Percentiles rank a stretch among this genome's conserved stretches.
Evolutionary conservation across 1,140 invertebrate genomes (phyloP).

Genomic region (Anoplolepis gracilipes): DNA sequence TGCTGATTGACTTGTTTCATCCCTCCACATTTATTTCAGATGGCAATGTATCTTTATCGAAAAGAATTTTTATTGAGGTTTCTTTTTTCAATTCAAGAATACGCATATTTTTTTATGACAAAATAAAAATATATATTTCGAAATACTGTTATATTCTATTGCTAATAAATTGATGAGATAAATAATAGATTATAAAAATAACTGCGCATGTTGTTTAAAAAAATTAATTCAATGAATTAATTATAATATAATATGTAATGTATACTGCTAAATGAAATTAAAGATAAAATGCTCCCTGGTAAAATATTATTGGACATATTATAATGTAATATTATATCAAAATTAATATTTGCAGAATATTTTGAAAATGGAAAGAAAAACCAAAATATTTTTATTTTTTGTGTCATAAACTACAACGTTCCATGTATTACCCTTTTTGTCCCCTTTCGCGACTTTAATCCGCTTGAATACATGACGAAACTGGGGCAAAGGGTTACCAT

Average conservation of each 20-base stretch:
- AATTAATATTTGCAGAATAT: neutral
- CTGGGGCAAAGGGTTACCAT: conserved; percentile 69
- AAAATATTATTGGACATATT: neutral
- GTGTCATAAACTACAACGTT: conserved; percentile 7
- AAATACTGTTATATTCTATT: neutral
- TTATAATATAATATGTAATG: too few relatives aligned
- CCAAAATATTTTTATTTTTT: conserved; percentile 1
- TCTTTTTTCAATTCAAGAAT: neutral
- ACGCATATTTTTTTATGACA: neutral
- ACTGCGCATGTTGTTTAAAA: too few relatives aligned
- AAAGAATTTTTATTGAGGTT: conserved; percentile 33
- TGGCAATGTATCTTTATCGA: conserved; percentile 58
- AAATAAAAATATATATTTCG: neutral
- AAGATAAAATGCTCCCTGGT: neutral
- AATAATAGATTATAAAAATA: too few relatives aligned
- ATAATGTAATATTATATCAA: neutral
- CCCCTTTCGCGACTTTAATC: conserved; percentile 53
- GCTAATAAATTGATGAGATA: neutral
- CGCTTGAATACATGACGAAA: conserved; percentile 58
- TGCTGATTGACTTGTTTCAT: conserved; percentile 69
- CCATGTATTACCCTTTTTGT: conserved; percentile 41
- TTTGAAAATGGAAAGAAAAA: neutral
- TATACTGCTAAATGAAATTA: neutral
- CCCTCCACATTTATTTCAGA: conserved; percentile 49
- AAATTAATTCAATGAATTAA: too few relatives aligned